phyloP scores from a whole-genome alignment of 2,797 vertebrate genomes.

The Micromesistius poutassou region DNA sequence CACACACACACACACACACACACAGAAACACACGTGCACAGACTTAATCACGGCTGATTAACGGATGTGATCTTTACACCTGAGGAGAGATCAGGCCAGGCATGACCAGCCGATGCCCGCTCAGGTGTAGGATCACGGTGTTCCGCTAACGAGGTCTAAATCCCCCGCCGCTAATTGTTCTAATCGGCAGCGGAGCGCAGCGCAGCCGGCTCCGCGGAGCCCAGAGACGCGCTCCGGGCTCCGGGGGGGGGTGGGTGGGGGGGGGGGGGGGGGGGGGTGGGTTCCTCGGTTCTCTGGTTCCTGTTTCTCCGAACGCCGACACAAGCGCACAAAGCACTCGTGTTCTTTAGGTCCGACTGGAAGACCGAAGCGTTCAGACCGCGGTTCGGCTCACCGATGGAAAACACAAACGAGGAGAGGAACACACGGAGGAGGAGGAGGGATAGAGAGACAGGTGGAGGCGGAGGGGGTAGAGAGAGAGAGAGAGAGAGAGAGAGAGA shows the following conservation, averaged over 20 bases:
- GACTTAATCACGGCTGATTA: constrained; percentile 65
- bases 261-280: not conserved
- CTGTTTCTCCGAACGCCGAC: no score
- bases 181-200: not conserved
- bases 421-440: no score
- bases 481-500: not conserved
- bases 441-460: not conserved
- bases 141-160: not conserved
- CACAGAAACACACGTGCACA: constrained; percentile 16
- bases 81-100: constrained; percentile 50
- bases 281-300: not conserved
- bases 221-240: not conserved
- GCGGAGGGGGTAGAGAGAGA: not conserved
- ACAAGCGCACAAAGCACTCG: no score
- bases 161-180: not conserved
- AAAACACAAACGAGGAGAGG: not conserved
- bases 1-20: constrained; percentile 17
- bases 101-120: constrained; percentile 15
- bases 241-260: not conserved
- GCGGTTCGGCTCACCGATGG: no score
- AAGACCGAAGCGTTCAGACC: no score
- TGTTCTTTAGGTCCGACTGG: no score
- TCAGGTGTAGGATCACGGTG: not conserved
- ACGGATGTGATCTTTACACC: constrained; percentile 71
- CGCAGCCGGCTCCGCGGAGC: not conserved